Evolutionary conservation across 2,797 vertebrate genomes (phyloP).

Genomic region (Melanotaenia pygmaea): DNA sequence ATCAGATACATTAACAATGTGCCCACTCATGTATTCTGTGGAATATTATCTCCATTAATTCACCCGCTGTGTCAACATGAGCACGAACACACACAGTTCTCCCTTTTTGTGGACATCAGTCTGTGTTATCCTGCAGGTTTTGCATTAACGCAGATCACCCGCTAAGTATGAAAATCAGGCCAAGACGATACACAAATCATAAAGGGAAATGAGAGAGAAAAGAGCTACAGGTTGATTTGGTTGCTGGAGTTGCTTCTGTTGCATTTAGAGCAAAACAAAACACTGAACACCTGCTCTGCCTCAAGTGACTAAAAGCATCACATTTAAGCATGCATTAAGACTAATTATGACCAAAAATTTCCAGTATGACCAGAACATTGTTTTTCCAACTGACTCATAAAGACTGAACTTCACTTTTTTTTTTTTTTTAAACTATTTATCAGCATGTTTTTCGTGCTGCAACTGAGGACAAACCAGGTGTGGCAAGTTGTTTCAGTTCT

Average conservation of each 20-base stretch:
- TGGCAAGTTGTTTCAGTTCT: constrained; percentile 70
- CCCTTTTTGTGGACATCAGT: constrained; percentile 29
- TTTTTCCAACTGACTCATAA: constrained; percentile 19
- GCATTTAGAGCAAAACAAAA: background rate
- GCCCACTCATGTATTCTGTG: constrained; percentile 24
- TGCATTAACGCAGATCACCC: constrained; percentile 61
- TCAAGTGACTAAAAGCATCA: background rate
- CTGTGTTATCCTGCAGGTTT: constrained; percentile 50
- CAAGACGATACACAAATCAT: constrained; percentile 37
- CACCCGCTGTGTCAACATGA: background rate
- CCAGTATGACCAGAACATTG: constrained; percentile 6
- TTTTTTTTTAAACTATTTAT: constrained; percentile 8
- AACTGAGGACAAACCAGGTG: constrained; percentile 60
- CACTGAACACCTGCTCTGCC: background rate
- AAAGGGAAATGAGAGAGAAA: constrained; percentile 28
- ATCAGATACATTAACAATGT: background rate
- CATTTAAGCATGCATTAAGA: background rate
- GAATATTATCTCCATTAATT: constrained; percentile 31
- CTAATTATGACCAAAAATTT: background rate
- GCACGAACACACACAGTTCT: background rate
- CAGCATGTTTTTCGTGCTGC: constrained; percentile 32
- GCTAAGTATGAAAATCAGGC: constrained; percentile 63
- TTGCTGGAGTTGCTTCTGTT: constrained; percentile 29
- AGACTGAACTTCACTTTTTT: constrained; percentile 32
- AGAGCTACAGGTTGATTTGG: constrained; percentile 28